Base-by-base conservation (phyloP, 1,140 invertebrate species). In the Zaprionus davidi region DNA sequence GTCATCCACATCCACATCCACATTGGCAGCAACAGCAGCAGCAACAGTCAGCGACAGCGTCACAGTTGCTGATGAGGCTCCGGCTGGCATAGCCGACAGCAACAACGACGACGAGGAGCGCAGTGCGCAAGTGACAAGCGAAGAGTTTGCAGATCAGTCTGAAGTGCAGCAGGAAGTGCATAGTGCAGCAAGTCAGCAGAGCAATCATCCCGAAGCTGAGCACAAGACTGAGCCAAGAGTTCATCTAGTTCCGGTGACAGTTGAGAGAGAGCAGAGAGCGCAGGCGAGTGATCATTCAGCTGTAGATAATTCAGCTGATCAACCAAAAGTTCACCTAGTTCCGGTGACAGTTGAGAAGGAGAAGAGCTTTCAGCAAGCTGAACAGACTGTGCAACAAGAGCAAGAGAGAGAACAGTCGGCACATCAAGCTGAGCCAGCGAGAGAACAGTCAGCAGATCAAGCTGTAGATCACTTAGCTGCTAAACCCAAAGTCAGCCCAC, bases 11-110 rank as follows among this genome's bases (percentile, higher is more conserved):
- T 2, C 20, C 20, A 2, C 56, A 73, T 11, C 58, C n/a, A 41
- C 36, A 63, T n/a, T n/a, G n/a, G 36, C 75, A 71, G n/a, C 64
- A 22, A 22, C 41, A 62, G 44, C 80, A 62, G 44, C 80, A 80
- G n/a, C 68, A 55, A 22, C 53, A 41, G 11, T 22, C 41, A 62
- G 28, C 20, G 57, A 55, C 57, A 66, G 62, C 78, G 49, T 44
- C 57, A 75, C 66, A 38, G 56, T 51, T 57, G 74, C 36, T 57
- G 77, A 55, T 63, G 56, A 31, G 49, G 51, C 76, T 34, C 46
- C 60, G 60, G 49, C 62, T 31, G 62, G 34, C 70, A 36, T 73
- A 73, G 65, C 55, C 38, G 53, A 49, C 57, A 60, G 20, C 59
- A n/a, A 65, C 55, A 46, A 34, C 31, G 9, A 34, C 2, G 9